Percentiles rank a stretch among this genome's conserved stretches.
These are phyloP conservation scores for Alsophila aescularia DNA, from an alignment of 2,888 invertebrate genomes.

Conservation along the genomic window DNA sequence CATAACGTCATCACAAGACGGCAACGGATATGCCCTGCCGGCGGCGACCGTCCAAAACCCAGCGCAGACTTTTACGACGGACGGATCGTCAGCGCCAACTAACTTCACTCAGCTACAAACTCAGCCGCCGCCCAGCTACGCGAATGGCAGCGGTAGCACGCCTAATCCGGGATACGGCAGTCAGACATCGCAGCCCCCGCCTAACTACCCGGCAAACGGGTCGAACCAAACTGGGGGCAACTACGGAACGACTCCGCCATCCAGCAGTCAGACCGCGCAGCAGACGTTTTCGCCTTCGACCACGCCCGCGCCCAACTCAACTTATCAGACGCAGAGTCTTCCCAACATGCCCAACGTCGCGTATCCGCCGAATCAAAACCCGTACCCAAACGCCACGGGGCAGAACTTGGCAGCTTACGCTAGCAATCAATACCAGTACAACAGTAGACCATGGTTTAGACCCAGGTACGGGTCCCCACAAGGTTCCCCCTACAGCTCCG, in stretches of 20 bases:
- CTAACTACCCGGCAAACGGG: constrained; percentile 64
- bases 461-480: constrained; percentile 76
- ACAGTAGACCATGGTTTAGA: constrained; percentile 76
- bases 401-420: constrained; percentile 79
- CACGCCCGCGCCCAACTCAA: constrained; percentile 70
- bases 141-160: constrained; percentile 53
- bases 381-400: constrained; percentile 77
- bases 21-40: constrained; percentile 54
- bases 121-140: constrained; percentile 61
- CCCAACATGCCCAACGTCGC: constrained; percentile 65
- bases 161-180: constrained; percentile 46
- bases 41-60: constrained; percentile 53
- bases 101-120: constrained; percentile 54
- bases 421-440: constrained; percentile 75
- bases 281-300: constrained; percentile 73
- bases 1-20: constrained; percentile 76
- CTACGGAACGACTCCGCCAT: constrained; percentile 55
- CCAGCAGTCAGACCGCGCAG: constrained; percentile 60
- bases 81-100: constrained; percentile 58
- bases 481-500: constrained; percentile 69
- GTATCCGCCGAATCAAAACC: constrained; percentile 69
- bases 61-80: constrained; percentile 61
- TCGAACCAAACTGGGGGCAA: constrained; percentile 56
- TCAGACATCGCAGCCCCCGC: constrained; percentile 60
- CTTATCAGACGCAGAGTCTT: constrained; percentile 59